phyloP scores from a whole-genome alignment of 2,888 invertebrate species.

The Rhabditophanes sp. region DNA sequence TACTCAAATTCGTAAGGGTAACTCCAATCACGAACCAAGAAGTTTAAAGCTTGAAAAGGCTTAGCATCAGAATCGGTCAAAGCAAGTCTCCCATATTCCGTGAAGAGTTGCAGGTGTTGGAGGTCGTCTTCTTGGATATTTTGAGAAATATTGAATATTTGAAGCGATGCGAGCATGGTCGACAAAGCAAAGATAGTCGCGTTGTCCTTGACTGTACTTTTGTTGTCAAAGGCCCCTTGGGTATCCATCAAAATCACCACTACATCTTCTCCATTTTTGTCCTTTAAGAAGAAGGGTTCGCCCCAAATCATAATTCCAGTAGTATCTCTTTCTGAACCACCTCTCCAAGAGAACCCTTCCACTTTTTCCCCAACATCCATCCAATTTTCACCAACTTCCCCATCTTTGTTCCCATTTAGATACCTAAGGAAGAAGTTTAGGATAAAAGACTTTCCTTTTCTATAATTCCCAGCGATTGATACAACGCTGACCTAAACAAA shows the following conservation, averaged over 20 bases:
- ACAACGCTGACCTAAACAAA: conserved; percentile 5
- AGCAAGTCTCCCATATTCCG: conserved; percentile 5
- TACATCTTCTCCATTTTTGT: conserved; percentile 7
- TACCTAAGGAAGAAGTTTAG: conserved; percentile 6
- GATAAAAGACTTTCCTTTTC: conserved; percentile 6
- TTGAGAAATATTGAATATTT: conserved; percentile 2
- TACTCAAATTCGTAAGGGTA: conserved; percentile 6
- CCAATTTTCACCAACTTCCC: too few relatives aligned
- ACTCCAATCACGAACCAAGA: conserved; percentile 5
- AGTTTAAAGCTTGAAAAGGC: conserved; percentile 5
- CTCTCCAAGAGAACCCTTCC: conserved; percentile 6
- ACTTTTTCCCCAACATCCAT: conserved; percentile 2
- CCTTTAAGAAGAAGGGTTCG: conserved; percentile 5
- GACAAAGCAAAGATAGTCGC: conserved; percentile 6
- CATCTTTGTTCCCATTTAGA: conserved; percentile 4
- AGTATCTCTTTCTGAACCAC: conserved; percentile 7
- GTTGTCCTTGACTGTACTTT: conserved; percentile 5
- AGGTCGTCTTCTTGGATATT: conserved; percentile 7
- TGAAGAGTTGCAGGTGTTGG: conserved; percentile 7
- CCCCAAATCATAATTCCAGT: conserved; percentile 6
- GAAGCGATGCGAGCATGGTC: conserved; percentile 5
- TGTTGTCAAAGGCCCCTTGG: conserved; percentile 6
- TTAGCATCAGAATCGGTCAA: conserved; percentile 1
- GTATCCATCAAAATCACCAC: conserved; percentile 6
- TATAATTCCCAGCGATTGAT: conserved; percentile 5